A percentile compares a stretch with the other conserved stretches of the same genome.
phyloP scores from a whole-genome alignment of 2,888 invertebrate genomes.

The Himalopsyche tibetana region DNA sequence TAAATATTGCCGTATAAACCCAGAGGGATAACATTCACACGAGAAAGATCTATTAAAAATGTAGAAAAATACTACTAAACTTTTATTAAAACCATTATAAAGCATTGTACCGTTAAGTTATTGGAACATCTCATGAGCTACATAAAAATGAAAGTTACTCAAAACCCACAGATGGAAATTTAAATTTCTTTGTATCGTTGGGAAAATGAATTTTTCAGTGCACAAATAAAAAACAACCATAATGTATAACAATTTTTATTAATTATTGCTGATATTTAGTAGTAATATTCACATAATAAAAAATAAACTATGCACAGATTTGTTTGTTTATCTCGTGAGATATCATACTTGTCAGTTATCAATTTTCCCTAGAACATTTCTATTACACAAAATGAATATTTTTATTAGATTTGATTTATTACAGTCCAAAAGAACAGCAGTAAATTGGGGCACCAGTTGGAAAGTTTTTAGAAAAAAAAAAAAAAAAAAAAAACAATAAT shows the following conservation, averaged over 20 bases:
- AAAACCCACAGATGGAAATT: too few relatives aligned
- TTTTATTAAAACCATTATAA: too few relatives aligned
- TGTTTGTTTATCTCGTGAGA: slow-evolving; percentile 70
- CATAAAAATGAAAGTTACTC: too few relatives aligned
- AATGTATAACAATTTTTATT: slow-evolving; percentile 78
- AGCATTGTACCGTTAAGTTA: too few relatives aligned
- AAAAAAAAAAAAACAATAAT: background rate
- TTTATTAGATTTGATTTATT: slow-evolving; percentile 32
- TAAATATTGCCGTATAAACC: too few relatives aligned
- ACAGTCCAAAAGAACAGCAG: background rate
- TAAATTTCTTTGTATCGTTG: background rate
- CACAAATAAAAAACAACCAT: slow-evolving; percentile 45
- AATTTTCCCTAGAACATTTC: slow-evolving; percentile 57
- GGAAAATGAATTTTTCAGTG: background rate
- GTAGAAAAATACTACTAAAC: too few relatives aligned
- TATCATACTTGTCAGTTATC: slow-evolving; percentile 63
- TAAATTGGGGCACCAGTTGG: background rate
- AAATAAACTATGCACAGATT: slow-evolving; percentile 83
- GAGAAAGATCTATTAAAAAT: too few relatives aligned
- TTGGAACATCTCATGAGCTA: too few relatives aligned
- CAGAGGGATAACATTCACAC: too few relatives aligned
- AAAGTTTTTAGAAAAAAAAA: background rate
- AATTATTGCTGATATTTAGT: slow-evolving; percentile 80
- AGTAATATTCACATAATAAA: slow-evolving; percentile 80
- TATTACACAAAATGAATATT: slow-evolving; percentile 56